Base-by-base conservation (phyloP, 2,797 vertebrate species). In the Benthosema pterotum region DNA sequence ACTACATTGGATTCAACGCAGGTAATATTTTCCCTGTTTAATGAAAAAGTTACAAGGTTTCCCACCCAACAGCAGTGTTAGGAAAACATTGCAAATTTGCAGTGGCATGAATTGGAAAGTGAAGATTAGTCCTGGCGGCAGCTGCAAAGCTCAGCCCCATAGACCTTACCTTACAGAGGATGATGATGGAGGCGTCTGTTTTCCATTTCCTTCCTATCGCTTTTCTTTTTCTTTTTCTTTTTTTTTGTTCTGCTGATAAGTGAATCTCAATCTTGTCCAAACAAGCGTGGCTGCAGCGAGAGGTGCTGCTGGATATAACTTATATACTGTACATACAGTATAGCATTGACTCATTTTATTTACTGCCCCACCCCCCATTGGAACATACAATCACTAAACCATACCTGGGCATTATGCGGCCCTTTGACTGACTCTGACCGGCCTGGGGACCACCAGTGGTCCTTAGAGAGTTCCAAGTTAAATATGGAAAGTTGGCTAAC, bases 261-360 rank as follows among this genome's bases (percentile, higher is more conserved):
- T 77, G 69, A 55, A 70, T 78, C 74, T 67, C 53, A 53, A 67
- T 52, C 67, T 42, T 60, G 60, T 55, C 50, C 49, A 49, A 69
- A 73, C 45, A 74, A 70, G 72, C 28, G 22, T 52, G 43, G 14
- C 38, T 68, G 52, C 65, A 63, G 70, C 32, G 19, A 38, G 68
- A 67, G 69, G 52, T 66, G 60, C 50, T 81, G 72, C 80, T 71
- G 65, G 56, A 42, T 72, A 83, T 72, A 83, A 63, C 78, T 25
- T 46, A 13, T 25, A 78, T 78, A 73, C 22, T n/a, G n/a, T n/a
- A n/a, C n/a, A n/a, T n/a, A n/a, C 72, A 73, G 78, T 6, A 15
- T 19, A 62, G 49, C 75, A n/a, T 63, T 68, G 46, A 61, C 78
- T 78, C 64, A 79, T 81, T 82, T 65, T 79, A 66, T 82, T 82